Evolutionary conservation across 2,797 vertebrate species (phyloP), one percentile per base, ranked within the genome.

Genomic region (Halcyon chelicuti): DNA sequence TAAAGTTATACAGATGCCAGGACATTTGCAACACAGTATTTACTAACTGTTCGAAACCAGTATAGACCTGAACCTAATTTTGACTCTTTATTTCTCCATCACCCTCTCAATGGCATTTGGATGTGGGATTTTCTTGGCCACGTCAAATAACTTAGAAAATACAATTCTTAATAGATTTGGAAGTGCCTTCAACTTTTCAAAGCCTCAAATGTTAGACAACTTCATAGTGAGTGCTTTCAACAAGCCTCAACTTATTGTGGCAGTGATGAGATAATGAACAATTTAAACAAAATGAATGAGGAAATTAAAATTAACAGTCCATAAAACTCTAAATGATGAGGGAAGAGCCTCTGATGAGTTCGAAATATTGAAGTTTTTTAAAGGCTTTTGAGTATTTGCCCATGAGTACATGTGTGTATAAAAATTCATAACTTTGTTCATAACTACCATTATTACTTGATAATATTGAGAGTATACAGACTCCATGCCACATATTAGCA

Each of bases 231-330:
- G 57, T 76, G 90, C 88, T 92, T 94, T 91, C 90, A 96, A 67
- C 71, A 84, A 94, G 76, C 16, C 52, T 86, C 67, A 76, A 23
- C 93, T 76, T 85, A 84, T 37, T 39, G 73, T 90, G 76, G 55
- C 80, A 91, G 65, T 77, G 82, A 83, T 67, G 73, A 82, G 85
- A 95, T 85, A 96, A 97, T 87, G 86, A 95, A 90, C 83, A 90
- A 90, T 90, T 96, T 88, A 85, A 94, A 81, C 44, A 95, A 95
- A 95, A 96, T 71, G 44, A 90, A 88, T 90, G 47, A 93, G 76
- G 90, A 90, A 96, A 96, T 94, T 84, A 95, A 95, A 96, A 96
- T 93, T 95, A 95, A 95, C 93, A 88, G 71, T 70, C 88, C 88
- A 95, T 82, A 96, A 96, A 96, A 92, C 47, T 72, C 76, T 65